Conservation (phyloP, 2,888 invertebrate species). For the Seira musarum region DNA sequence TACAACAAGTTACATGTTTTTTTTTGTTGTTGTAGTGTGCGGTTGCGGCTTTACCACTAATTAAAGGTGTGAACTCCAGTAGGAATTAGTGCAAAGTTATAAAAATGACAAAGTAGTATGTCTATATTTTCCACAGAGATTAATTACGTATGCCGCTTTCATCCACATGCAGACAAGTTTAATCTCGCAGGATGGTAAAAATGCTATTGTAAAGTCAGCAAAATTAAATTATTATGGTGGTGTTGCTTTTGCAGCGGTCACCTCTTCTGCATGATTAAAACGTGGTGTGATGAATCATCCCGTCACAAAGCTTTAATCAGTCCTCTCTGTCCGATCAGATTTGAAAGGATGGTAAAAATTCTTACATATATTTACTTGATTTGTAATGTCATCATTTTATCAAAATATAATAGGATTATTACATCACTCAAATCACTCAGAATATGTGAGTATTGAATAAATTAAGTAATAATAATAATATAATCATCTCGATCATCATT, state of each 20-base stretch:
- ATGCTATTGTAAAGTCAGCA: neutral
- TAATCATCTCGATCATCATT: neutral
- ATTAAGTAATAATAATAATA: too few species aligned
- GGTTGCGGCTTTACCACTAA: neutral
- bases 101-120: neutral
- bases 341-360: neutral
- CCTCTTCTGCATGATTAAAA: neutral
- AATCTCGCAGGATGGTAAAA: neutral
- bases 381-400: neutral
- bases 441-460: too few species aligned
- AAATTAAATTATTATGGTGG: too few species aligned
- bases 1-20: neutral
- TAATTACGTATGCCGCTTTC: neutral
- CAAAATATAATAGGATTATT: conserved; percentile 1
- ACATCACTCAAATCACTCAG: neutral
- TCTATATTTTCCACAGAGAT: neutral
- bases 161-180: neutral
- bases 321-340: neutral
- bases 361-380: neutral
- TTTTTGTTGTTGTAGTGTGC: neutral
- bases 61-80: conserved; percentile 36
- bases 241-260: too few species aligned
- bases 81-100: conserved; percentile 19
- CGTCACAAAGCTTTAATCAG: neutral
- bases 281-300: neutral